A percentile compares a stretch with the other conserved stretches of the same genome.
Evolutionary conservation across 1,140 invertebrate genomes (phyloP).

Genomic region (Coptotermes formosanus): DNA sequence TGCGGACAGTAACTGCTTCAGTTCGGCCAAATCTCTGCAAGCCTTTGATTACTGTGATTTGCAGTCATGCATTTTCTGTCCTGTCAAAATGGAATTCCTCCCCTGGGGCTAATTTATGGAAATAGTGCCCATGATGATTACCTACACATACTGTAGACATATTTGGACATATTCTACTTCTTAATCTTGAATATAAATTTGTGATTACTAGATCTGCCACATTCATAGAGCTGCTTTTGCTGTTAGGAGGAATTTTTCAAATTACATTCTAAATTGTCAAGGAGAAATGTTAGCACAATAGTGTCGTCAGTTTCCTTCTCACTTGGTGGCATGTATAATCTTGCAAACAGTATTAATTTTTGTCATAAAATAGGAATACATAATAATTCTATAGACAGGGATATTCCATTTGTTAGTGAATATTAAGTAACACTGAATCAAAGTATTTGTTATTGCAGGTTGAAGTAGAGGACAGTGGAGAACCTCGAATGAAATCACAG

Average conservation of each 20-base stretch:
- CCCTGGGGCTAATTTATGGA: background rate
- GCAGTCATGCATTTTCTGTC: background rate
- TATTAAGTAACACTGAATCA: no score
- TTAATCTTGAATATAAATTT: background rate
- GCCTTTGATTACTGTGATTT: background rate
- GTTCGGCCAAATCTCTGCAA: background rate
- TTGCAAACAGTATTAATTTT: no score
- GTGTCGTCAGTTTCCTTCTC: no score
- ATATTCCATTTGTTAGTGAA: no score
- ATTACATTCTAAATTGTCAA: no score
- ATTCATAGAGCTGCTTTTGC: no score
- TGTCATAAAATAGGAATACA: no score
- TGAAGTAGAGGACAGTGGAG: constrained; percentile 86
- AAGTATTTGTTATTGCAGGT: constrained; percentile 49
- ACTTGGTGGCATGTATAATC: no score
- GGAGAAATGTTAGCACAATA: no score
- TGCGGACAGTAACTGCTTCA: background rate
- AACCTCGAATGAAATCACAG: constrained; percentile 75
- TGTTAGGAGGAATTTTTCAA: no score
- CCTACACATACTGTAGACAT: background rate
- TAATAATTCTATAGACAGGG: no score
- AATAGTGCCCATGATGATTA: background rate
- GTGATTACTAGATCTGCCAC: background rate
- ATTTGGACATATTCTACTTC: background rate
- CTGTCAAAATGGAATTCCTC: background rate